phyloP scores from a whole-genome alignment of 1,140 invertebrate species.

The Penaeus chinensis region DNA sequence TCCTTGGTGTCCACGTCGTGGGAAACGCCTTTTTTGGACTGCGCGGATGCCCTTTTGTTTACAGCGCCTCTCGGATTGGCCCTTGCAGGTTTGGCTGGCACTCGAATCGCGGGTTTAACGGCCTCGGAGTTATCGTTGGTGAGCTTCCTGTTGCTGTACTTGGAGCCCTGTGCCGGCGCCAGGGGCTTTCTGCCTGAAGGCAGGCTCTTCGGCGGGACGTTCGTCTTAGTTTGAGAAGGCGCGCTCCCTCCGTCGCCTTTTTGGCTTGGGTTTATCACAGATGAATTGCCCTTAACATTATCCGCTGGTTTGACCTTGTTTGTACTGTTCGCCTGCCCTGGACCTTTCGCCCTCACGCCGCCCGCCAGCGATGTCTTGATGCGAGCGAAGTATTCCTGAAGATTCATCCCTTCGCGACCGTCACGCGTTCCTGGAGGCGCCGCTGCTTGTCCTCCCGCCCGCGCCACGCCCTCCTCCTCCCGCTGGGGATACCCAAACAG shows the following conservation, averaged over 20 bases:
- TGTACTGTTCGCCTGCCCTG: too few relatives aligned
- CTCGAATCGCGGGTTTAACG: not conserved
- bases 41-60: not conserved
- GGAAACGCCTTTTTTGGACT: slow-evolving; percentile 22
- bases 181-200: not conserved
- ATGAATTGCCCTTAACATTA: too few relatives aligned
- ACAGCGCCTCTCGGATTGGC: not conserved
- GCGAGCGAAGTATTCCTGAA: too few relatives aligned
- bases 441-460: too few relatives aligned
- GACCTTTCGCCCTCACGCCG: too few relatives aligned
- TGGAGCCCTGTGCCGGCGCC: not conserved
- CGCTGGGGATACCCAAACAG: too few relatives aligned
- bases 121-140: not conserved
- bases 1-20: slow-evolving; percentile 52
- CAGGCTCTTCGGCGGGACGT: not conserved
- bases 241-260: too few relatives aligned
- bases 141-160: slow-evolving; percentile 1
- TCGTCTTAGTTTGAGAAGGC: not conserved
- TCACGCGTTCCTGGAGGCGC: too few relatives aligned
- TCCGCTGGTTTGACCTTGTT: too few relatives aligned
- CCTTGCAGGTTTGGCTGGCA: not conserved
- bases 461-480: not conserved
- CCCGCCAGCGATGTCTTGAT: too few relatives aligned
- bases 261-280: too few relatives aligned
- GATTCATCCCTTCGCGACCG: too few relatives aligned